Evolutionary conservation across 2,113 vertebrate genomes (phyloP), one percentile per base, ranked within the genome.

Genomic region (Phyllostomus hastatus): DNA sequence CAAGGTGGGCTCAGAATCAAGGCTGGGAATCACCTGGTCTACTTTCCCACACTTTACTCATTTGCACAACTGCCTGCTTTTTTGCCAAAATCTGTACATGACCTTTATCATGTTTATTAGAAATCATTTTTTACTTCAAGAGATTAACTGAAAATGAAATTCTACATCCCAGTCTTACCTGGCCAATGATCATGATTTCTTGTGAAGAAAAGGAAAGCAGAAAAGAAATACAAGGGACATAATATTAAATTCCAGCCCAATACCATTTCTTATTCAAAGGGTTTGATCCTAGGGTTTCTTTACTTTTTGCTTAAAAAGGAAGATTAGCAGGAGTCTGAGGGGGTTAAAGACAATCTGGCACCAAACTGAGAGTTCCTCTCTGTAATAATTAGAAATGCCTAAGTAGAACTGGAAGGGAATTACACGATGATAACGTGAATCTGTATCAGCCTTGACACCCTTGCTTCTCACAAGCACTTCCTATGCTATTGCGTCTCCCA

Each of bases 51-150:
- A 75, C 4, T 66, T 10, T 31, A 80, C 16, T 85, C 26, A 88
- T 81, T 75, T 79, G 17, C 33, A 54, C 12, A 92, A 20, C n/a
- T 84, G 83, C 4, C 15, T 67, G 31, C 6, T n/a, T 91, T 86
- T 86, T 91, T 76, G 31, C 24, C 31, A 70, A 90, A 87, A 84
- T 90, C 10, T 81, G 4, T 90, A 20, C 48, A 67, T 33, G 72
- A 78, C 1, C 19, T 48, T 91, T 82, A 92, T 72, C 52, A 10
- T 41, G 50, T 33, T 28, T 61, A 50, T 72, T 61, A 70, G 73
- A 76, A 67, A 83, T 38, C 12, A 86, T 54, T 87, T 54, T 95
- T 85, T 73, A 82, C 73, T 95, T 91, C 48, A 91, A 82, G 81
- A 89, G 14, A 80, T 66, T 81, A 43, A 70, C 52, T 87, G 20